Base-by-base conservation (phyloP, 2,113 vertebrate species). In the Vicugna pacos region DNA sequence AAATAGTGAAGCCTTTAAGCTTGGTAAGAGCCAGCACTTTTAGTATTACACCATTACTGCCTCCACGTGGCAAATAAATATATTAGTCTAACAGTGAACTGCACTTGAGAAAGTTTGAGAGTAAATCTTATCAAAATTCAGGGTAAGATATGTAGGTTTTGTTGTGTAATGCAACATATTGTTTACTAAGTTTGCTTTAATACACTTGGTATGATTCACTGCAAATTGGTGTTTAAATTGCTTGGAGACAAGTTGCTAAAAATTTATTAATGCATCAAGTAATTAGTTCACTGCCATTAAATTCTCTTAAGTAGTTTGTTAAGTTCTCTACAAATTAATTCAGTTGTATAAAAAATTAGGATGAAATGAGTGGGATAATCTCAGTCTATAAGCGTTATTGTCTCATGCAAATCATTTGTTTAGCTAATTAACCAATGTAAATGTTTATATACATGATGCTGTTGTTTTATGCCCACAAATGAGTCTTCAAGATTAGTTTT, bases 261-360 rank as follows among this genome's bases (percentile, higher is more conserved):
- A 80, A 62, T 89, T 42, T 79, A 87, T 92, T 94, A 91, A 89
- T 32, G 91, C 24, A 30, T 96, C 84, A 52, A 75, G 17, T 83
- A 73, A 85, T 93, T 93, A 91, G 19, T 89, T 97, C 10, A 67
- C 83, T 85, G 72, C 56, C 73, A 42, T 95, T 89, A 83, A 95
- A 77, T 67, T 91, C 20, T 94, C n/a, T 46, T 72, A n/a, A 77
- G 70, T 73, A 80, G 38, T 46, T 72, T 64, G 65, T 64, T 88
- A 58, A 80, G 17, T 89, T 92, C 83, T 92, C 69, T 76, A 28
- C 42, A 96, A 20, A 76, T 84, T 88, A 89, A 81, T 84, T 64
- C 58, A 92, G 54, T 75, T 94, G n/a, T 84, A 30, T 86, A 82
- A 84, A 95, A 92, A 92, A 58, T 60, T 26, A 65, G 32, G 54